Conservation (phyloP, 2,888 invertebrate genomes). For the Pseudococcus viburni region DNA sequence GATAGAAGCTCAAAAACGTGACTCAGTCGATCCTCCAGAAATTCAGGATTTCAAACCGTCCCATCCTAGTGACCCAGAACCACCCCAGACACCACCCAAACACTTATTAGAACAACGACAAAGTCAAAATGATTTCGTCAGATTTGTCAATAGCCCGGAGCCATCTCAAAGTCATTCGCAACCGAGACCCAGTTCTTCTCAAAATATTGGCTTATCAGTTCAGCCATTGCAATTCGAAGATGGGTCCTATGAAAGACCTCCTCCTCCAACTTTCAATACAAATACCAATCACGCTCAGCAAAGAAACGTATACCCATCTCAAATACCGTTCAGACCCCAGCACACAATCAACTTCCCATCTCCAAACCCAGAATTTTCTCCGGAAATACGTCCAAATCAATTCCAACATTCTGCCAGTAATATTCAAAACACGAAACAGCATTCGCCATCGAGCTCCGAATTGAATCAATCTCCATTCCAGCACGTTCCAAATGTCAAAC, state of each 20-base stretch:
- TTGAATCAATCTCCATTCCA: conserved; percentile 67
- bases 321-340: conserved; percentile 68
- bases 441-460: conserved; percentile 48
- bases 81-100: conserved; percentile 18
- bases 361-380: conserved; percentile 71
- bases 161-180: conserved; percentile 28
- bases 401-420: conserved; percentile 65
- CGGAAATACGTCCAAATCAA: not conserved
- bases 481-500: conserved; percentile 69
- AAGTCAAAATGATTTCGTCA: conserved; percentile 56
- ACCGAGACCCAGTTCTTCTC: not conserved
- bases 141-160: not conserved
- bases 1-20: conserved; percentile 67
- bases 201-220: conserved; percentile 26
- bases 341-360: conserved; percentile 71
- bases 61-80: not conserved
- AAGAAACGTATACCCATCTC: conserved; percentile 68
- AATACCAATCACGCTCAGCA: conserved; percentile 67
- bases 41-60: conserved; percentile 24
- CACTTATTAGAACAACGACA: conserved; percentile 50
- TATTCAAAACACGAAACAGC: conserved; percentile 63
- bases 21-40: conserved; percentile 62
- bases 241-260: conserved; percentile 67
- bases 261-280: conserved; percentile 63
- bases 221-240: conserved; percentile 60